A percentile compares a stretch with the other conserved stretches of the same genome.
Conservation (phyloP, 2,113 vertebrate species). For the Sminthopsis crassicaudata region DNA sequence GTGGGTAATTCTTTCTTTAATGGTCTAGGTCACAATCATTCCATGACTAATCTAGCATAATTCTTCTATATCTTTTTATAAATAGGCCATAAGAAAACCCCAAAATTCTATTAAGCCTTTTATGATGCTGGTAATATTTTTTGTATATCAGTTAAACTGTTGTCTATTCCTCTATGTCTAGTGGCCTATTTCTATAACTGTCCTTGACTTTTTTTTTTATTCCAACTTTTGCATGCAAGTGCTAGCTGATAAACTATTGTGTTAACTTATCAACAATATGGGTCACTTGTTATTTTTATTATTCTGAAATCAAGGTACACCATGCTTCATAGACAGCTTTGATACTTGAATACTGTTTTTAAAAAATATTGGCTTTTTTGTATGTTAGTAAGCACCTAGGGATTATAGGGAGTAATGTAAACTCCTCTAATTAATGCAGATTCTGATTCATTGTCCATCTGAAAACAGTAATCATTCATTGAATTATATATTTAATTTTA, state of each 20-base stretch:
- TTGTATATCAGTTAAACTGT: not conserved
- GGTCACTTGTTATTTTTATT: too few species aligned
- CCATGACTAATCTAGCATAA: not conserved
- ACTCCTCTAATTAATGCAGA: not conserved
- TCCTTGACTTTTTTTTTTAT: not conserved
- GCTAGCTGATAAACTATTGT: not conserved
- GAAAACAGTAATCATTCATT: not conserved
- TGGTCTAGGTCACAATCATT: not conserved
- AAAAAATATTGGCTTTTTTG: not conserved
- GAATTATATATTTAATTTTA: not conserved
- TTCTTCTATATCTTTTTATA: not conserved
- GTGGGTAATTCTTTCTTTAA: not conserved
- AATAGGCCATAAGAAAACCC: not conserved
- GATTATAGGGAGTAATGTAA: not conserved
- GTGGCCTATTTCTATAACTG: not conserved
- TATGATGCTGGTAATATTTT: not conserved
- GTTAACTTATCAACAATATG: too few species aligned
- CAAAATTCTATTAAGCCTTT: not conserved
- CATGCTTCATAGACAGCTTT: not conserved
- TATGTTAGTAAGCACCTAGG: not conserved
- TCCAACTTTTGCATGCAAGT: not conserved
- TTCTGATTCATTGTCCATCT: not conserved
- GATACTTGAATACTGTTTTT: not conserved
- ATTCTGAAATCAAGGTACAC: too few species aligned
- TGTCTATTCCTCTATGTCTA: not conserved